Base-by-base conservation (phyloP, 2,113 vertebrate species). In the Epinephelus cyanopodus region DNA sequence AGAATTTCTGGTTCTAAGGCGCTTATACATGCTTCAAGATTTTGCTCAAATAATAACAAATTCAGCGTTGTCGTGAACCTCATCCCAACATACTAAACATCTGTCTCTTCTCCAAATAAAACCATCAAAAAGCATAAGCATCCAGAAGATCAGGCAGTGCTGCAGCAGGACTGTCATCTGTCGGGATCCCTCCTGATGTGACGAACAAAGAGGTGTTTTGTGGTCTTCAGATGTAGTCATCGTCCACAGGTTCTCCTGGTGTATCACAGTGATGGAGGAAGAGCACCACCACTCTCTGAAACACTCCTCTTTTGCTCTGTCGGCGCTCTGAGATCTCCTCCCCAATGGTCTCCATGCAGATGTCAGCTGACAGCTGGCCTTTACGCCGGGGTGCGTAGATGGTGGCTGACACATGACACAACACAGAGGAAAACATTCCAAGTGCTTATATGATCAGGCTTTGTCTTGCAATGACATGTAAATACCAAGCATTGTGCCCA, bases 231-330 rank as follows among this genome's bases (percentile, higher is more conserved):
- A 99, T 98, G 94, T 98, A 99, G 91, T 99, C 97, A 18, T 99
- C 98, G 12, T 99, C 97, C 57, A 99, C 97, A 0, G 98, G 98
- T 64, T 99, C 97, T 23, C 98, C 98, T 0, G 97, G 97, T 74
- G 98, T 97, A 0, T 99, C 98, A 12, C 98, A 99, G 91, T 99
- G 98, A 94, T 99, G 98, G 74, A 99, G 98, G 89, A 99, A 99
- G 75, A 99, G 96, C 0, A 98, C 98, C 83, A 98, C 98, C 19
- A 99, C 97, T 21, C 97, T 95, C 83, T 98, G 98, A 89, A 99
- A 99, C 5, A 99, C 97, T 0, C 98, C 98, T 14, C 87, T 94
- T 12, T 95, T 96, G 91, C 96, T 97, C 93, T 99, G 98, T 0
- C 98, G 94, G 73, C 97, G 95, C 91, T 99, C 98, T 0, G 98